Evolutionary conservation across 2,797 vertebrate species (phyloP), one percentile per base, ranked within the genome.

Genomic region (Arnoldichthys spilopterus): DNA sequence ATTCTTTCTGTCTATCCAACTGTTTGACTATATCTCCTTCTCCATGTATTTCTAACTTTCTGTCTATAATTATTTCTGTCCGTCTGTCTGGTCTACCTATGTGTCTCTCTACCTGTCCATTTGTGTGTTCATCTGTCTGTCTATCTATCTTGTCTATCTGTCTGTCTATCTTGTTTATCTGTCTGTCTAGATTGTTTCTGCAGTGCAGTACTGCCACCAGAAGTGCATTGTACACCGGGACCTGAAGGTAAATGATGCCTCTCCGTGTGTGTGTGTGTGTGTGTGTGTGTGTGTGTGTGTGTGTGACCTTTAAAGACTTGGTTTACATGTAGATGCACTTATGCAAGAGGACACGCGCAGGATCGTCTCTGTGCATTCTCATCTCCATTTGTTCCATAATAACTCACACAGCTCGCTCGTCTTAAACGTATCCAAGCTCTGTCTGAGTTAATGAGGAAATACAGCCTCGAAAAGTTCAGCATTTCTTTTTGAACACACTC

Each of bases 201-300:
- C 97, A 13, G 97, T 98, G 90, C 97, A 98, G 94, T 98, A 98
- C 90, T 98, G 97, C 90, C 97, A 98, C 93, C 96, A 97, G 92
- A 98, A 98, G 91, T 95, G 94, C 86, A 98, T 98, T 88, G 97
- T 98, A 80, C 97, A 98, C 86, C 93, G 97, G 91, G 97, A 98
- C 92, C 91, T 98, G 80, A 98, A 98, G 96, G 97, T 98, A 88
- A 95, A 26, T 30, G 13, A 47, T 28, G 22, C 9, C 6, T 28
- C 28, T 26, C 11, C 30, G 22, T 37, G 11, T 22, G 37, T n/a
- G 8, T n/a, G 49, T 47, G 20, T 9, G 28, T 3, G 22, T 15
- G 13, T 13, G 59, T 16, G 26, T 20, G 13, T 51, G 53, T 51
- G 22, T 12, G 45, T 24, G 32, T 4, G 18, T 37, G 9, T n/a